Evolutionary conservation across 2,888 invertebrate genomes (phyloP), one percentile per base, ranked within the genome.

Genomic region (Drosophila engyochracea): DNA sequence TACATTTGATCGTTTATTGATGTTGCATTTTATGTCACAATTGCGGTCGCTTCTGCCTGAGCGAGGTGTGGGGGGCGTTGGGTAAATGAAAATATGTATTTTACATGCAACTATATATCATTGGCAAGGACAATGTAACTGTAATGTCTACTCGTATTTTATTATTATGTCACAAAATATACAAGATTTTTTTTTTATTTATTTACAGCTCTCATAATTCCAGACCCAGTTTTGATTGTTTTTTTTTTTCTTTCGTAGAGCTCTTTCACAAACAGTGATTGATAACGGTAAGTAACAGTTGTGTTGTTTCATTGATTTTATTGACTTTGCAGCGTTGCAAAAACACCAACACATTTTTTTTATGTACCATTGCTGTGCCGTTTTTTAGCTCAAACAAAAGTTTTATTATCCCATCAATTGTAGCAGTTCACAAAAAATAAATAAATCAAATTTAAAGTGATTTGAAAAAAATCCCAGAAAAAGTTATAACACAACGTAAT

Each of bases 1-100:
- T 66, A 70, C 74, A 63, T 74, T 73, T 75, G 74, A 71, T 71
- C 71, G 65, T 62, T 71, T 68, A 72, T 80, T 80, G 74, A 73
- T 63, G 70, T 68, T 81, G 74, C 69, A 79, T 66, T 71, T 70
- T 72, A 61, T 70, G 74, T 61, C 74, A 73, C 69, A 73, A 65
- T 64, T 81, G 68, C 55, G 60, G 58, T 68, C 52, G 44, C 14
- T 54, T 47, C 22, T 22, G n/a, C 28, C 31, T 4, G 9, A 3
- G 9, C 16, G 4, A 22, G 2, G 22, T 12, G 5, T 1, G 12
- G 22, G 12, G 22, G 22, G 25, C 7, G 47, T 47, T 9, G 47
- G 16, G 33, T 10, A 22, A 25, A n/a, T 22, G 16, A 16, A 55
- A 28, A 55, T n/a, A 28, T 39, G 28, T 55, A 14, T 55, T 33